Conservation (phyloP, 2,888 invertebrate species). For the Ennomos erosarius region DNA sequence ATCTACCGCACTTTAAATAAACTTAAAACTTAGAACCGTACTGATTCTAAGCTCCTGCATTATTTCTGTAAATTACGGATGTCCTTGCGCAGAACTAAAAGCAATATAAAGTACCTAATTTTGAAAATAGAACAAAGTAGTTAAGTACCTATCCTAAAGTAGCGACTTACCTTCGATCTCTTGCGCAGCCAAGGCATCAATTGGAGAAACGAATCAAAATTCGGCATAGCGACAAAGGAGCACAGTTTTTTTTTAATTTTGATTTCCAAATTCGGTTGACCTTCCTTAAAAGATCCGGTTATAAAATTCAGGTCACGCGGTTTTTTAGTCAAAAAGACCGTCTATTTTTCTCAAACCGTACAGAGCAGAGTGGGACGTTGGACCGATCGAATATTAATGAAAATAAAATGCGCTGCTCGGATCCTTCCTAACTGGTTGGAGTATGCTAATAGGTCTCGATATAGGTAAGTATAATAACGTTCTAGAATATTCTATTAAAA, state of each 20-base stretch:
- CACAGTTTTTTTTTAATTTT: background rate
- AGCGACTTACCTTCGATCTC: slow-evolving; percentile 18
- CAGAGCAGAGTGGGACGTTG: slow-evolving; percentile 11
- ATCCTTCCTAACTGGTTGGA: slow-evolving; percentile 20
- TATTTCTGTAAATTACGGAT: no score
- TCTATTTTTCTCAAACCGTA: slow-evolving; percentile 4
- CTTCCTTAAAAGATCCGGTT: slow-evolving; percentile 14
- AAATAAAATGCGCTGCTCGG: background rate
- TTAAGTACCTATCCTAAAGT: background rate
- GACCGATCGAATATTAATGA: slow-evolving; percentile 17
- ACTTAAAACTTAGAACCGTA: no score
- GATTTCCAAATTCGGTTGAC: slow-evolving; percentile 6
- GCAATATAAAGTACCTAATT: background rate
- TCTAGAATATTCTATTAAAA: slow-evolving; percentile 21
- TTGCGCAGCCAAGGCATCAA: slow-evolving; percentile 25
- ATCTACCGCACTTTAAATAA: no score
- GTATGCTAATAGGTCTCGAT: slow-evolving; percentile 3
- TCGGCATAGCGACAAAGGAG: slow-evolving; percentile 13
- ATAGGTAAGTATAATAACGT: slow-evolving; percentile 5
- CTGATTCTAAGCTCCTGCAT: no score
- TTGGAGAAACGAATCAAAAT: slow-evolving; percentile 14
- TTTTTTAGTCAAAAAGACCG: background rate
- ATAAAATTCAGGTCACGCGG: slow-evolving; percentile 3
- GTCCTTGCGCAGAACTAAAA: background rate
- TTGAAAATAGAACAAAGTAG: no score